Evolutionary conservation across 2,888 invertebrate genomes (phyloP), one percentile per base, ranked within the genome.

Genomic region (Parnassius smintheus): DNA sequence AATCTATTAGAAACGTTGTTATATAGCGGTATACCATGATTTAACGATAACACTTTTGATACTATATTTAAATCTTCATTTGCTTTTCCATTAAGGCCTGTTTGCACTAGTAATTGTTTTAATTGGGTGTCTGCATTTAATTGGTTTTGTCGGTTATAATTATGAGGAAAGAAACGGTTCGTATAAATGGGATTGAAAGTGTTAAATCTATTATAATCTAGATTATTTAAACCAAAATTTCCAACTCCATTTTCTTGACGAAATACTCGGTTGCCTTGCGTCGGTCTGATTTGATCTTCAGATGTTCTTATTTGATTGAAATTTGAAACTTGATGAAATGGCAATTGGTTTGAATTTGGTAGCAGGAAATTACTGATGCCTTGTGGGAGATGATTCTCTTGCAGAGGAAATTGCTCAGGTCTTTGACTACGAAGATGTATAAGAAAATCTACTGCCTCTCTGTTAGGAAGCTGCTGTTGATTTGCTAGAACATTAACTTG

Each of bases 41-140:
- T 96, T 61, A 96, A 85, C 9, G 96, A 95, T 73, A 96, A 85
- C 65, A 96, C 95, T 88, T 96, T 96, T 54, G 95, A 95, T 46
- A 96, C 96, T 74, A 96, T 95, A 78, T 95, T 96, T 58, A 96
- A 88, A 83, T 96, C 96, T 78, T 96, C 96, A 62, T 94, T 93
- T 67, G 88, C 88, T 70, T 93, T 92, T 52, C 88, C 89, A 51
- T 94, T 94, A 50, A 95, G 91, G 46, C 95, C 95, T 56, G 94
- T 94, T 78, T 95, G 94, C 57, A 91, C 92, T 18, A 95, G 80
- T 53, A 95, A 83, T 70, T 94, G 93, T 73, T 94, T 94, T 55
- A 95, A 87, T 72, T 95, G 95, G 45, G 91, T 83, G 56, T 94
- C 93, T 22, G 82, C 74, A 63, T 75, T 83, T 62, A 76, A 83